phyloP scores from a whole-genome alignment of 2,113 vertebrate species.

The Serinus canaria region DNA sequence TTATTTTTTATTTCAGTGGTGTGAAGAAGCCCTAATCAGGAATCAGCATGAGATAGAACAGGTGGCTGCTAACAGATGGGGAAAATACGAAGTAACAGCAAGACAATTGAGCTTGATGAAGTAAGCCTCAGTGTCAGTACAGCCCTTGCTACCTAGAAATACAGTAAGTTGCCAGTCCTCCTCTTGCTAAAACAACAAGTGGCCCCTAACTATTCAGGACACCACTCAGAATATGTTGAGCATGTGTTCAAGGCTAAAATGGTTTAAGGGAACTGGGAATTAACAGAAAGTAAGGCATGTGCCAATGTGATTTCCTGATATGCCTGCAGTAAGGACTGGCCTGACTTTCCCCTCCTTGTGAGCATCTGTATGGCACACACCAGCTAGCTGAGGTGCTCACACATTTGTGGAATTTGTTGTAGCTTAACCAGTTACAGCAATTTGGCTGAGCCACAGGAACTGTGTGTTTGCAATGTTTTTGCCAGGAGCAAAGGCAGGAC shows the following conservation, averaged over 20 bases:
- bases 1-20: neutral
- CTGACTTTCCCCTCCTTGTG: neutral
- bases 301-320: neutral
- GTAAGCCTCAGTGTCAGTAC: neutral
- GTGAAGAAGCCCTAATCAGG: neutral
- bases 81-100: neutral
- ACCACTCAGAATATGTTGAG: neutral
- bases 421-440: neutral
- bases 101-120: neutral
- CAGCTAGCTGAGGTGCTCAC: neutral
- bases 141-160: neutral
- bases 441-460: neutral
- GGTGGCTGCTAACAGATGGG: conserved; percentile 36
- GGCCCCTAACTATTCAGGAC: neutral
- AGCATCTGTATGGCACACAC: neutral
- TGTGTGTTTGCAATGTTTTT: neutral
- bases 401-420: neutral
- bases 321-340: neutral
- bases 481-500: neutral
- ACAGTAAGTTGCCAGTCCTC: neutral
- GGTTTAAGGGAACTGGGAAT: neutral
- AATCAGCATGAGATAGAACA: conserved; percentile 1
- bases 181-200: neutral
- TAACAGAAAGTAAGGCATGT: neutral
- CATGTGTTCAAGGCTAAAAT: neutral